Conservation (phyloP, 1,140 invertebrate genomes). For the Aricia agestis region DNA sequence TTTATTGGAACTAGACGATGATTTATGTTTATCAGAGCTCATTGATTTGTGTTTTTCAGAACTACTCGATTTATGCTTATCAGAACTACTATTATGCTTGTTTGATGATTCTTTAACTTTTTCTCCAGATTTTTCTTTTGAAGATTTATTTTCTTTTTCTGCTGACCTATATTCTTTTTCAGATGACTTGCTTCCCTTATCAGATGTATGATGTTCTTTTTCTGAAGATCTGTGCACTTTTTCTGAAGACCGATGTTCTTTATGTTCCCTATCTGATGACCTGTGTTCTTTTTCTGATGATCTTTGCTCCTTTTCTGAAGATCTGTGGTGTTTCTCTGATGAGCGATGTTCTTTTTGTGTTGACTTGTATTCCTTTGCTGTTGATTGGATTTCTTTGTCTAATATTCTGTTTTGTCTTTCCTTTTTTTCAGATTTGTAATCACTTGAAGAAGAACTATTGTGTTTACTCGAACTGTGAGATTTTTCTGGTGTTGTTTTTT, state of each 20-base stretch:
- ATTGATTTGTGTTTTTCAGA: slow-evolving; percentile 25
- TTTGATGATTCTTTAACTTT: slow-evolving; percentile 35
- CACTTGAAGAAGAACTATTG: slow-evolving; percentile 41
- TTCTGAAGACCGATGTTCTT: slow-evolving; percentile 20
- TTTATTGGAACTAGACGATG: slow-evolving; percentile 26
- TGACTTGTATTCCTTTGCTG: slow-evolving; percentile 1
- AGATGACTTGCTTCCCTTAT: background rate
- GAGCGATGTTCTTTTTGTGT: slow-evolving; percentile 2
- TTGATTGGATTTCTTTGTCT: slow-evolving; percentile 15
- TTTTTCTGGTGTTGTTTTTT: slow-evolving; percentile 47
- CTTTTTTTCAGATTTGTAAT: slow-evolving; percentile 38
- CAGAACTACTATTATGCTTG: slow-evolving; percentile 30
- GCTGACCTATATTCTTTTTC: slow-evolving; percentile 10
- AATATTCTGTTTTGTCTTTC: slow-evolving; percentile 12
- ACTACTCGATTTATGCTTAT: slow-evolving; percentile 24
- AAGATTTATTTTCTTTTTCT: slow-evolving; percentile 9
- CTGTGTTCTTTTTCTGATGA: slow-evolving; percentile 19
- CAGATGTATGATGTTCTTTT: background rate
- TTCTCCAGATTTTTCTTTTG: slow-evolving; percentile 1
- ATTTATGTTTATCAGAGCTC: slow-evolving; percentile 30
- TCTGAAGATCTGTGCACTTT: slow-evolving; percentile 14
- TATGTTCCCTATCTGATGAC: slow-evolving; percentile 6
- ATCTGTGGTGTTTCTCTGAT: background rate
- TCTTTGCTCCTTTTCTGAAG: slow-evolving; percentile 7
- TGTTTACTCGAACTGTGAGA: slow-evolving; percentile 40